These are phyloP conservation scores for Samia ricini DNA, from an alignment of 1,140 invertebrate genomes.

Conservation along the genomic window DNA sequence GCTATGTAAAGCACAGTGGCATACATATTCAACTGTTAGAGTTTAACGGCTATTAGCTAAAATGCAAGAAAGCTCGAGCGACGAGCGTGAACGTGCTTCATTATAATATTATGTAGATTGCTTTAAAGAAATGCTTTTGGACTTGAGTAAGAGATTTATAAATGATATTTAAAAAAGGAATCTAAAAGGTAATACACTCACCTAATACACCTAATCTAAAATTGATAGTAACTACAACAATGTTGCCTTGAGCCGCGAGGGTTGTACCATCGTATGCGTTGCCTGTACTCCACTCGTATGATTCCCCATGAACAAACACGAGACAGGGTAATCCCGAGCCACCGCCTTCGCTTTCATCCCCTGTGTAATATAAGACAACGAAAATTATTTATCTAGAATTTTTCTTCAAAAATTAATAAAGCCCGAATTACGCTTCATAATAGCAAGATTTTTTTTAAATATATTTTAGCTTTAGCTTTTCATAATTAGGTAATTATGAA, in stretches of 20 bases:
- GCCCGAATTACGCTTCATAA: neutral
- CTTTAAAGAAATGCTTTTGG: neutral
- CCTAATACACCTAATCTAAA: slow-evolving; percentile 97
- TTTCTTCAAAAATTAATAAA: neutral
- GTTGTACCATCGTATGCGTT: slow-evolving; percentile 96
- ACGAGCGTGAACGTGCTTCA: neutral
- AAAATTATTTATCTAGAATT: neutral
- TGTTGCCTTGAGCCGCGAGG: slow-evolving; percentile 91
- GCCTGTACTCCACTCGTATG: slow-evolving; percentile 95
- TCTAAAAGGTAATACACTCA: slow-evolving; percentile 72
- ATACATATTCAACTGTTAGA: neutral
- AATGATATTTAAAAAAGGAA: neutral
- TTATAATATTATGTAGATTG: no score
- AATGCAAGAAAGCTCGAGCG: neutral
- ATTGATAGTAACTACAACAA: slow-evolving; percentile 98
- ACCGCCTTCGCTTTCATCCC: slow-evolving; percentile 46
- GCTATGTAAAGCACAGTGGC: neutral
- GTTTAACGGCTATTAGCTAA: neutral
- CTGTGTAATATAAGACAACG: slow-evolving; percentile 18
- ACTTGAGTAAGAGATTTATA: no score
- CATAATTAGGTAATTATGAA: no score
- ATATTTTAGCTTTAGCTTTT: no score
- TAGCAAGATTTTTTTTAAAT: no score
- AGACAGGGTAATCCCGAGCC: slow-evolving; percentile 77
- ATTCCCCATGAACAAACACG: slow-evolving; percentile 96